Conservation (phyloP, 2,113 vertebrate genomes). For the Ardeotis arabs region DNA sequence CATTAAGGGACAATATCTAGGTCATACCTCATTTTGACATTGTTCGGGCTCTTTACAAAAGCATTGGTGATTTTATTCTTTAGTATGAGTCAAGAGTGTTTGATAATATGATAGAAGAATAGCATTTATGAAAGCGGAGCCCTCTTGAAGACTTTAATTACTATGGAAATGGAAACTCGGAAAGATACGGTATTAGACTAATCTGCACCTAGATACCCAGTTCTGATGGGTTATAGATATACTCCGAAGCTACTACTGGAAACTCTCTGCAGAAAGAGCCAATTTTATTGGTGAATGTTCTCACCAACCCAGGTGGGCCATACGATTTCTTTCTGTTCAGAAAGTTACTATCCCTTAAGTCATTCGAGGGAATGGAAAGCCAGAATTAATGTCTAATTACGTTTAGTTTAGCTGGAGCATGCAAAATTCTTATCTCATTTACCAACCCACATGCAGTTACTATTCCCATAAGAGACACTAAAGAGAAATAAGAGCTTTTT, state of each 20-base stretch:
- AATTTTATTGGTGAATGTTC: not conserved
- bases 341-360: constrained; percentile 50
- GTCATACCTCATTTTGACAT: not conserved
- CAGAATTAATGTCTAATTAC: constrained; percentile 58
- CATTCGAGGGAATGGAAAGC: constrained; percentile 61
- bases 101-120: not conserved
- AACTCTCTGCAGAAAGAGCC: not conserved
- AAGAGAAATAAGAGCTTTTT: constrained; percentile 70
- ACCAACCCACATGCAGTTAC: constrained; percentile 52
- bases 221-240: not conserved
- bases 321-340: constrained; percentile 28
- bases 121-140: not conserved
- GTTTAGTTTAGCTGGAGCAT: constrained; percentile 56
- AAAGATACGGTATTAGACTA: not conserved
- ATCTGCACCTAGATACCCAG: not conserved
- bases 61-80: not conserved
- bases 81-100: not conserved
- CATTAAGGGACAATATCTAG: not conserved
- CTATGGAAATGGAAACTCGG: not conserved
- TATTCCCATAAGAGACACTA: constrained; percentile 66
- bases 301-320: constrained; percentile 42
- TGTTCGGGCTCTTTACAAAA: not conserved
- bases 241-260: not conserved
- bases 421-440: constrained; percentile 70
- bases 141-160: not conserved